phyloP scores from a whole-genome alignment of 2,113 vertebrate species.

The Osmerus mordax region DNA sequence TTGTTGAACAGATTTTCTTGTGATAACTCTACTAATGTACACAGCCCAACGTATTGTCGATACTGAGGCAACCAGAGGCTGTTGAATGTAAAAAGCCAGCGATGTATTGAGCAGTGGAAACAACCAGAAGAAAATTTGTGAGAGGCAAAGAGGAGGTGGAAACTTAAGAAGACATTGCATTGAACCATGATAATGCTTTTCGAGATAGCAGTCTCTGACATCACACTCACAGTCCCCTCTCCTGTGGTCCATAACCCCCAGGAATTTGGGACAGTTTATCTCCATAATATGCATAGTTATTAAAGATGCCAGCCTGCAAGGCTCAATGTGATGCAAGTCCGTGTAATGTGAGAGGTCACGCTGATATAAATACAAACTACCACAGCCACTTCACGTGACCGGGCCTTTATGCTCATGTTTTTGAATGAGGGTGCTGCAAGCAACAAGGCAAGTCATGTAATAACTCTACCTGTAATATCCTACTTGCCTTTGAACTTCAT shows the following conservation, averaged over 20 bases:
- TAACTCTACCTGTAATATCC: no score
- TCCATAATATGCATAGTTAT: background rate
- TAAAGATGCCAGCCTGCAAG: background rate
- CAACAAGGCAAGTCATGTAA: no score
- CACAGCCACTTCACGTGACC: background rate
- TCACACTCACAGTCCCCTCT: background rate
- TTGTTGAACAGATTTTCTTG: slow-evolving; percentile 29
- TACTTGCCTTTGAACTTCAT: no score
- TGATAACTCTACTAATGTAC: slow-evolving; percentile 48
- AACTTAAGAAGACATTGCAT: background rate
- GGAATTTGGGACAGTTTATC: background rate
- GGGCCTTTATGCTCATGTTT: background rate
- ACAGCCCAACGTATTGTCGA: slow-evolving; percentile 29
- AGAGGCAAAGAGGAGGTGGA: background rate
- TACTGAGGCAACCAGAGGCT: slow-evolving; percentile 18
- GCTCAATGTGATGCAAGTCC: background rate
- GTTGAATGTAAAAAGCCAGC: slow-evolving; percentile 28
- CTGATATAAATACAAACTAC: background rate
- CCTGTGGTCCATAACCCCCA: background rate
- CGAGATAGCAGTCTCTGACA: background rate
- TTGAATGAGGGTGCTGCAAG: background rate
- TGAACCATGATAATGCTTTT: background rate
- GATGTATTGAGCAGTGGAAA: slow-evolving; percentile 20
- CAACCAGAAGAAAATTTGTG: background rate
- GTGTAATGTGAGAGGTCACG: background rate